phyloP scores from a whole-genome alignment of 2,797 vertebrate species.

The Emydoidea blandingii region DNA sequence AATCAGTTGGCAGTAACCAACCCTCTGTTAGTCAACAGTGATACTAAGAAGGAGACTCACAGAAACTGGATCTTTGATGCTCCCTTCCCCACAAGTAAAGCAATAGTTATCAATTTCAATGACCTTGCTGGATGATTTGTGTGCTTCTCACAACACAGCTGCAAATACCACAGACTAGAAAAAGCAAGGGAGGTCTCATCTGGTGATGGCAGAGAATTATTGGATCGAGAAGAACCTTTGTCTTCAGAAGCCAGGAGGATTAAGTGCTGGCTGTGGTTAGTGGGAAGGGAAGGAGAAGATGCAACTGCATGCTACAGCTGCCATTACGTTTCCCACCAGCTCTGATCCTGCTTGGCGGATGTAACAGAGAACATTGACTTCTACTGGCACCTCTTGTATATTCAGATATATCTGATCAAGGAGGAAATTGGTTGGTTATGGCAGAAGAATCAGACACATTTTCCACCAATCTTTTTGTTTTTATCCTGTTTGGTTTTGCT shows the following conservation, averaged over 20 bases:
- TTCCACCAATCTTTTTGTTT: not conserved
- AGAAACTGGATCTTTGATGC: conserved; percentile 12
- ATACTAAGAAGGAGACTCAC: conserved; percentile 10
- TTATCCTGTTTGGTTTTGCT: not conserved
- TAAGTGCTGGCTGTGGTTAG: not conserved
- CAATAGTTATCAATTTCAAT: not conserved
- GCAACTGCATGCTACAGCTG: not conserved
- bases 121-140: not conserved
- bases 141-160: not conserved
- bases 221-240: not conserved
- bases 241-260: conserved; percentile 3
- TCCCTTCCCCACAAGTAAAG: conserved; percentile 11
- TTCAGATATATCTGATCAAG: not conserved
- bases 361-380: not conserved
- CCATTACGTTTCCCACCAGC: not conserved
- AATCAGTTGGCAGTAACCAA: conserved; percentile 21
- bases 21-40: not conserved
- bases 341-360: rapidly evolving
- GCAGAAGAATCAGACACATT: conserved; percentile 9
- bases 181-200: not conserved
- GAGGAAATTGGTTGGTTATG: not conserved
- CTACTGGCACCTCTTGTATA: not conserved
- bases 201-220: not conserved
- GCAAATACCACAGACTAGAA: not conserved
- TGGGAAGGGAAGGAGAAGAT: not conserved